These are phyloP conservation scores for pig (Sus scrofa) DNA, from an alignment of 2,113 vertebrate species.

Conservation along the genomic window T2T-Sscrofa CM000814.6:141398001-141398500, in stretches of 20 bases:
- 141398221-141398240: neutral
- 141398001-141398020: fast-evolving
- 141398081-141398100: neutral
- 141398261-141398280: fast-evolving
- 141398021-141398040: no score
- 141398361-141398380: neutral
- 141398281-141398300: neutral
- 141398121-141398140: neutral
- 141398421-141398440: neutral
- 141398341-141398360: neutral
- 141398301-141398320: neutral
- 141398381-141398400: neutral
- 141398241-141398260: neutral
- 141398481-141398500: neutral
- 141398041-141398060: neutral
- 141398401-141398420: neutral
- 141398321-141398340: neutral
- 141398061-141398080: neutral
- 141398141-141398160: neutral
- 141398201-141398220: neutral
- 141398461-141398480: neutral
- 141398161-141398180: neutral
- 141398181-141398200: neutral
- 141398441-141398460: neutral
- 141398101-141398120: no score